Conservation (phyloP, 1,140 invertebrate species). For the Papilio machaon region DNA sequence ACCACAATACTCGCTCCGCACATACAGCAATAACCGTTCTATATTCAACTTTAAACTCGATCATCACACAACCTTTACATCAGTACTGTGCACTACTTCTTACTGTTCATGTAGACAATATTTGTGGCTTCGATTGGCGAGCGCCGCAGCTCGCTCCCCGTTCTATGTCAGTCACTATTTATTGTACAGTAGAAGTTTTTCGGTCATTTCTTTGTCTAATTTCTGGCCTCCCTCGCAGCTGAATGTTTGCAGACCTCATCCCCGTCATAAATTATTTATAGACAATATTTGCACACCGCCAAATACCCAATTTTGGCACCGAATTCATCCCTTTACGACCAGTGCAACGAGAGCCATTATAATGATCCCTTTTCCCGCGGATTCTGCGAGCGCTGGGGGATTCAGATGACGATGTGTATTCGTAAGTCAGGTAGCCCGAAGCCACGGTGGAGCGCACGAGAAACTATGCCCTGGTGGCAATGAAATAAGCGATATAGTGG, state of each 20-base stretch:
- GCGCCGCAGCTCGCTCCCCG: too few relatives aligned
- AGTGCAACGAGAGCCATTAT: constrained; percentile 9
- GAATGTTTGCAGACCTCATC: constrained; percentile 11
- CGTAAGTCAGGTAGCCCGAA: neutral
- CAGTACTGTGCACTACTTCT: too few relatives aligned
- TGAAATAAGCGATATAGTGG: constrained; percentile 3
- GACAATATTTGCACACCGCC: constrained; percentile 40
- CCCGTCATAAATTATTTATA: constrained; percentile 42
- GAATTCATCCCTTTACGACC: constrained; percentile 8
- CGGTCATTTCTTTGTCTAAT: neutral
- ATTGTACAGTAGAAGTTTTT: neutral
- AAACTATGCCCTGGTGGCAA: neutral
- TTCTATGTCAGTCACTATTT: neutral
- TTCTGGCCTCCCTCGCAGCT: neutral
- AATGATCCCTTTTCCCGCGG: neutral
- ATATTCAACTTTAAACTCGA: too few relatives aligned
- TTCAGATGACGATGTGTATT: neutral
- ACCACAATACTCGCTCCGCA: too few relatives aligned
- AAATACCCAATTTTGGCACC: constrained; percentile 31
- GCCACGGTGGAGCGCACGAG: neutral
- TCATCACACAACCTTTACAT: too few relatives aligned
- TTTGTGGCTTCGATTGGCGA: too few relatives aligned
- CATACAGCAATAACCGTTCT: too few relatives aligned
- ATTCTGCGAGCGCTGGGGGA: neutral
- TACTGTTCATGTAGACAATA: too few relatives aligned